These are phyloP conservation scores for Cydia splendana DNA, from an alignment of 1,140 invertebrate species.

Conservation along the genomic window DNA sequence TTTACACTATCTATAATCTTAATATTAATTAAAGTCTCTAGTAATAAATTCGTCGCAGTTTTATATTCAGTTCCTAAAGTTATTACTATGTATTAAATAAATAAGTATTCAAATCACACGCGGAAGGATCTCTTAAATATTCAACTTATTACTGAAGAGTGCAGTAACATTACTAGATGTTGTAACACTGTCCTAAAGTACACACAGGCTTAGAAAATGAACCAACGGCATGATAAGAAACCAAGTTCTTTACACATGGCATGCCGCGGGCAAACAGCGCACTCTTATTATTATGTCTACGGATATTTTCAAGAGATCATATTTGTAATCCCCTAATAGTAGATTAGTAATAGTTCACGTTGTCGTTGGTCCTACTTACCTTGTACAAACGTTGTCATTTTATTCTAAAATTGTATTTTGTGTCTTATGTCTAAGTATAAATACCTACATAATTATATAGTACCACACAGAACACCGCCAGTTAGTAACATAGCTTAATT, in stretches of 20 bases:
- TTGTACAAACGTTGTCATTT: not conserved
- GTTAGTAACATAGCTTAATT: not conserved
- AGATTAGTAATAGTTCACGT: too few species aligned
- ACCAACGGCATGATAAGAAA: constrained; percentile 22
- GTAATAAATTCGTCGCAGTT: constrained; percentile 28
- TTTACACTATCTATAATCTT: not conserved
- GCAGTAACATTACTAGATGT: constrained; percentile 4
- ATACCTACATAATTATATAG: not conserved
- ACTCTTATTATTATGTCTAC: constrained; percentile 2
- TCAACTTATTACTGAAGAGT: constrained; percentile 10
- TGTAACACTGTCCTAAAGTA: constrained; percentile 21
- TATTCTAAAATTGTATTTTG: not conserved
- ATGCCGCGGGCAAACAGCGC: constrained; percentile 7
- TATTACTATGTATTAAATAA: not conserved
- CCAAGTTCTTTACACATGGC: constrained; percentile 8
- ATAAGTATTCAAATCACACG: not conserved
- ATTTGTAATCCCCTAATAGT: not conserved
- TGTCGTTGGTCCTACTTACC: not conserved
- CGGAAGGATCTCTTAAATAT: not conserved
- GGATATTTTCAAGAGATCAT: constrained; percentile 3
- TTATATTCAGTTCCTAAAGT: constrained; percentile 1
- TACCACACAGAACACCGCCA: not conserved
- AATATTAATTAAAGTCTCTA: constrained; percentile 21
- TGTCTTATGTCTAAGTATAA: not conserved
- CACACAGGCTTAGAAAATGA: constrained; percentile 12